Conservation (phyloP, 1,140 invertebrate genomes). For the Drosophila pseudoobscura region DNA sequence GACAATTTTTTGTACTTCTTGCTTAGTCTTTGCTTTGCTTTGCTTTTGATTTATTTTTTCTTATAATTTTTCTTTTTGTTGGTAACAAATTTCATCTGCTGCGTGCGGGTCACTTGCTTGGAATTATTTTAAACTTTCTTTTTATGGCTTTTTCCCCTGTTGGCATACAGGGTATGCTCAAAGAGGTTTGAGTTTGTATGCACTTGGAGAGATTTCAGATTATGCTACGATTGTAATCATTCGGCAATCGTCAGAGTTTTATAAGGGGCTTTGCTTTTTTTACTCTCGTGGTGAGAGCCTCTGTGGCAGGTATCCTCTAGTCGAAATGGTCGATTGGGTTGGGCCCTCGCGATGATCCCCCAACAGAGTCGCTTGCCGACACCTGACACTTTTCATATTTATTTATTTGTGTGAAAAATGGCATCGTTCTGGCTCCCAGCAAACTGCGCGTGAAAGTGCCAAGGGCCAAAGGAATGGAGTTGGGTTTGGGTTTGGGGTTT, state of each 20-base stretch:
- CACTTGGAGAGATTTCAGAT: too few relatives aligned
- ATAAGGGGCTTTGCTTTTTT: too few relatives aligned
- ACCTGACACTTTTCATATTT: slow-evolving; percentile 57
- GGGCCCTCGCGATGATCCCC: not conserved
- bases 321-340: not conserved
- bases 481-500: too few relatives aligned
- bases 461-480: too few relatives aligned
- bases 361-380: slow-evolving; percentile 19
- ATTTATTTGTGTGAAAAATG: slow-evolving; percentile 59
- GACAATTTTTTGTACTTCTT: slow-evolving; percentile 34
- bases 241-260: too few relatives aligned
- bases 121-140: slow-evolving; percentile 31
- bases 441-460: slow-evolving; percentile 42
- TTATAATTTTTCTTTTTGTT: slow-evolving; percentile 1
- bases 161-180: too few relatives aligned
- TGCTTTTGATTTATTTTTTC: not conserved
- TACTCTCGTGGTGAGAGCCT: too few relatives aligned
- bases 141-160: not conserved
- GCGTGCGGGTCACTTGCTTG: slow-evolving; percentile 27
- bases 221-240: too few relatives aligned
- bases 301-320: too few relatives aligned
- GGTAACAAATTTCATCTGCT: slow-evolving; percentile 30
- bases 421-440: slow-evolving; percentile 14
- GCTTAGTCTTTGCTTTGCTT: slow-evolving; percentile 12
- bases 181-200: too few relatives aligned